Evolutionary conservation across 2,113 vertebrate genomes (phyloP), one percentile per base, ranked within the genome.

Genomic region (Channa maculata): DNA sequence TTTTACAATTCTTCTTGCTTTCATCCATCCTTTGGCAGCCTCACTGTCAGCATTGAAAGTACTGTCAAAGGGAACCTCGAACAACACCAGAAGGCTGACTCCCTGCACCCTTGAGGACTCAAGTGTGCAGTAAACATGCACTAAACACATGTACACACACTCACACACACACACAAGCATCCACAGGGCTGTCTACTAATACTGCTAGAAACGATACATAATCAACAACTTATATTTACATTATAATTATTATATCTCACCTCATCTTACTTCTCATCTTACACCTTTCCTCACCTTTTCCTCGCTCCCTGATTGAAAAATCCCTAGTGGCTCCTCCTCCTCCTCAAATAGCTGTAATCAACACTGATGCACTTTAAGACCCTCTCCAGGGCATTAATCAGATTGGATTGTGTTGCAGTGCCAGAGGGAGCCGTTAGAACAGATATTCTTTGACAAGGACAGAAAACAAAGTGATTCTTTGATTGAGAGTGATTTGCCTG

Each of bases 301-400:
- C 44, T 55, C 9, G 15, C 73, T 76, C 53, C 63, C 64, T 79
- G 43, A 51, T 55, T 36, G n/a, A 60, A 75, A 66, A 71, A 12
- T 68, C 82, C 75, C 89, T 12, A 3, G 43, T 80, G 79, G 61
- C 82, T 74, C 63, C 71, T 66, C 79, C 71, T 66, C 79, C 81
- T 65, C 71, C 52, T 79, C 74, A 84, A 83, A 88, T 75, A 91
- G 75, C 84, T 82, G 85, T 90, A 91, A 91, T 93, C 92, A 91
- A 83, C 89, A 75, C 86, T 79, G 82, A 82, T 80, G 61, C 72
- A 79, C 70, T 75, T 43, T 24, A 41, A 80, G 81, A 70, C 73
- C 84, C 58, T 86, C 81, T 85, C 64, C 34, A 61, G 74, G 65
- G 74, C 86, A 85, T 86, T 86, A 82, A 89, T 92, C 83, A 86